Percentiles rank a stretch among this genome's conserved stretches.
Conservation (phyloP, 2,888 invertebrate genomes). For the Podotricha telesiphe region DNA sequence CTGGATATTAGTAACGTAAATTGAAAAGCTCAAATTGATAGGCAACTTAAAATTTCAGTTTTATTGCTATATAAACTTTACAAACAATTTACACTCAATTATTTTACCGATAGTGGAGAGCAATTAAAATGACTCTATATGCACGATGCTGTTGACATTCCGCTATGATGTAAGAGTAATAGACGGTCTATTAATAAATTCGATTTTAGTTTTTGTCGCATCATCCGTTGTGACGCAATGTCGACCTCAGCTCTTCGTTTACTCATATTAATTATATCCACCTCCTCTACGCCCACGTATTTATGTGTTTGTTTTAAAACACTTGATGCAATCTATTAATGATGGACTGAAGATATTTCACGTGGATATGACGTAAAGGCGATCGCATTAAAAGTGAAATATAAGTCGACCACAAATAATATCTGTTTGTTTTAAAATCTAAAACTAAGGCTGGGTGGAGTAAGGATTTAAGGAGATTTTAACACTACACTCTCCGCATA, state of each 20-base stretch:
- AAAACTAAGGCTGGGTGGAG: too few species aligned
- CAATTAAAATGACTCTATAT: conserved; percentile 14
- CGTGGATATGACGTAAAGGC: neutral
- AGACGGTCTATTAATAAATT: conserved; percentile 29
- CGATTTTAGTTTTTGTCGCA: conserved; percentile 37
- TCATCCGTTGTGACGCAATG: conserved; percentile 36
- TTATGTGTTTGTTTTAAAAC: conserved; percentile 30
- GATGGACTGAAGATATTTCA: conserved; percentile 22
- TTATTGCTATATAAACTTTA: neutral
- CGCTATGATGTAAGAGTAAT: conserved; percentile 22
- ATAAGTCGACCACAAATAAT: too few species aligned
- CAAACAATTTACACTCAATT: neutral
- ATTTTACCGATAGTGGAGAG: neutral
- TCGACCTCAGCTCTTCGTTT: conserved; percentile 32
- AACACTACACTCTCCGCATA: too few species aligned
- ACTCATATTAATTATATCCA: conserved; percentile 39
- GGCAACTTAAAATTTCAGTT: too few species aligned
- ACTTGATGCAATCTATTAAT: conserved; percentile 24
- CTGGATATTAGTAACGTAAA: too few species aligned
- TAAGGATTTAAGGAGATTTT: too few species aligned
- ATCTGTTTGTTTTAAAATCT: too few species aligned
- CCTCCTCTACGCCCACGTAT: conserved; percentile 32
- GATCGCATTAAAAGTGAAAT: neutral
- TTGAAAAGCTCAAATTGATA: too few species aligned
- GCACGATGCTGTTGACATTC: neutral